Conservation (phyloP, 2,888 invertebrate species). For the Acholoe squamosa region DNA sequence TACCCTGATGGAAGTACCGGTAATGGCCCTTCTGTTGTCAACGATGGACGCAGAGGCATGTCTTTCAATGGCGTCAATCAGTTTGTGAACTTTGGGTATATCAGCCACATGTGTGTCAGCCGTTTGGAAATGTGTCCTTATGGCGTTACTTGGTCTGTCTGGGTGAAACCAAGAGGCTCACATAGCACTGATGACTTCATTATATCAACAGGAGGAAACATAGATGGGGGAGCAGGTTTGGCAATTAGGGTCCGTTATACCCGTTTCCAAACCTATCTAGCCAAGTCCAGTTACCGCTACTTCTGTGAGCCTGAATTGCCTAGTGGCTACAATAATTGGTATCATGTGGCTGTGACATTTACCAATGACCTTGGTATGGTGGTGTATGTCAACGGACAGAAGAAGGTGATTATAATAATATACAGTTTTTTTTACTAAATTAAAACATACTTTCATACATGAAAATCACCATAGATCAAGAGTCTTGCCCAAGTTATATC, state of each 20-base stretch:
- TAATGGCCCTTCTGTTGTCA: background rate
- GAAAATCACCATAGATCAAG: no score
- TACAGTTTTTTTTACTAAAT: no score
- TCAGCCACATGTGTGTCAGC: background rate
- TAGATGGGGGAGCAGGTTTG: background rate
- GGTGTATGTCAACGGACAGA: background rate
- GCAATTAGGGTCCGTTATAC: background rate
- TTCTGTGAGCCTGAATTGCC: background rate
- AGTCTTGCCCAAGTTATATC: no score
- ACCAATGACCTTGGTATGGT: background rate
- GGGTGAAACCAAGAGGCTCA: background rate
- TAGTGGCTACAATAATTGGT: background rate
- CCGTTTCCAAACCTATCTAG: background rate
- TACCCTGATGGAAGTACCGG: background rate
- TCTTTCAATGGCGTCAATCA: background rate
- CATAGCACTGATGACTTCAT: background rate
- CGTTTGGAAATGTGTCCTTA: background rate
- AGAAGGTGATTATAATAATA: background rate
- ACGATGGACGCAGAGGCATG: background rate
- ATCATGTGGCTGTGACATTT: background rate
- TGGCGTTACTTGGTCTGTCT: constrained; percentile 17
- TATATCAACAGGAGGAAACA: background rate
- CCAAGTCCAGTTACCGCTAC: background rate
- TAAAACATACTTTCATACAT: background rate
- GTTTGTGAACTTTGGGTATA: background rate